Percentiles rank a stretch among this genome's conserved stretches.
Conservation (phyloP, 2,797 vertebrate genomes). For the Lateolabrax maculatus region DNA sequence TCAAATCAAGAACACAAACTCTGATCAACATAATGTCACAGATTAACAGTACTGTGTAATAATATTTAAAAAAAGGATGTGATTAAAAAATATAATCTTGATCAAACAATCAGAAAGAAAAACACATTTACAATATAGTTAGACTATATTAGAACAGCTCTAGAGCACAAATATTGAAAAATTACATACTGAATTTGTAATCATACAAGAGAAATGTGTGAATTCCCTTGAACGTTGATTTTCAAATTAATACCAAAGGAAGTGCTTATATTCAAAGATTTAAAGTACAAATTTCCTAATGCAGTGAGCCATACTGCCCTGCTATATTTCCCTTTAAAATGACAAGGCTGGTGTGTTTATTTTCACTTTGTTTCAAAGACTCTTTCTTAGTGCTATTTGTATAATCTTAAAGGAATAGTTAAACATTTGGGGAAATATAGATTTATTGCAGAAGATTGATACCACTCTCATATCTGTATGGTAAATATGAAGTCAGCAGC, state of each 20-base stretch:
- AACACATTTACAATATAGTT: neutral
- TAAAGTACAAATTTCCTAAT: neutral
- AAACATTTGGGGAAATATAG: neutral
- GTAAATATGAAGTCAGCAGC: neutral
- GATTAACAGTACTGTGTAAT: neutral
- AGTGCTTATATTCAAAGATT: neutral
- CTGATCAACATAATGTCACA: neutral
- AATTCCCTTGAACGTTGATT: neutral
- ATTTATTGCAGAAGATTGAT: neutral
- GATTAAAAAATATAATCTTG: neutral
- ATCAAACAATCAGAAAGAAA: neutral
- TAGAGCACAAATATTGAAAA: neutral
- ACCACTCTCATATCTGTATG: neutral
- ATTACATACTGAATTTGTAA: neutral
- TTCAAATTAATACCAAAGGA: neutral
- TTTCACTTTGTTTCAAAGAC: neutral
- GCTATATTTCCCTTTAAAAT: neutral
- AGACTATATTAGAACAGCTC: neutral
- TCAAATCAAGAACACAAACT: neutral
- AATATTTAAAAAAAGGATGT: neutral
- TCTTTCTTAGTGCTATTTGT: neutral
- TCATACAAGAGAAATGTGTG: neutral
- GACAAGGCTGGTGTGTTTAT: neutral
- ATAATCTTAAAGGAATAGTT: neutral
- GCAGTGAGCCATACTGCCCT: neutral